Evolutionary conservation across 1,140 invertebrate species (phyloP).

Genomic region (Ceratoteleas bidentatus): DNA sequence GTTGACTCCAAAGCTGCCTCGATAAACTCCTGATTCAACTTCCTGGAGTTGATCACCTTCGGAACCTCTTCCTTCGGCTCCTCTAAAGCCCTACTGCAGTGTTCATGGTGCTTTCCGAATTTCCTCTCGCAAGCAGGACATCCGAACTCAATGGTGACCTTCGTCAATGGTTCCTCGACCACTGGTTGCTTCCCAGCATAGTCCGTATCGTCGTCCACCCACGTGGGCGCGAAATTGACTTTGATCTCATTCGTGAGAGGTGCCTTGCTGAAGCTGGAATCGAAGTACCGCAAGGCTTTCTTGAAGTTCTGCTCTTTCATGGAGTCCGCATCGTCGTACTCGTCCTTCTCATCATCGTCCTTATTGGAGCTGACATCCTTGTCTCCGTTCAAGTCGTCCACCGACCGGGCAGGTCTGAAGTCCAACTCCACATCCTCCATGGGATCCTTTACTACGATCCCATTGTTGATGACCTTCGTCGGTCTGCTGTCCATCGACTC

Average conservation of each 20-base stretch:
- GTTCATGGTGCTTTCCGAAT: slow-evolving; percentile 60
- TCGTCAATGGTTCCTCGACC: slow-evolving; percentile 74
- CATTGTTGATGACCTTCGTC: slow-evolving; percentile 76
- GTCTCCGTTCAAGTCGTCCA: slow-evolving; percentile 12
- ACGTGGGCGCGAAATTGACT: slow-evolving; percentile 53
- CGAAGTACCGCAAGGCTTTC: slow-evolving; percentile 71
- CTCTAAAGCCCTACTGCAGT: slow-evolving; percentile 51
- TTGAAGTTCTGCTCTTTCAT: slow-evolving; percentile 64
- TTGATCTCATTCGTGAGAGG: slow-evolving; percentile 58
- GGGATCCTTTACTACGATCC: slow-evolving; percentile 69
- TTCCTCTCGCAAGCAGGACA: slow-evolving; percentile 74
- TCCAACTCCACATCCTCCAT: slow-evolving; percentile 72
- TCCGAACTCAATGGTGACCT: slow-evolving; percentile 68
- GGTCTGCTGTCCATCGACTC: slow-evolving; percentile 73
- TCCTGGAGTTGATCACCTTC: too few relatives aligned
- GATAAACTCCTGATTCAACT: too few relatives aligned
- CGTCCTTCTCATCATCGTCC: slow-evolving; percentile 22
- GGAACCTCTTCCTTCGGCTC: too few relatives aligned
- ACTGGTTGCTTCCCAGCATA: slow-evolving; percentile 72
- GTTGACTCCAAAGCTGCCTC: too few relatives aligned
- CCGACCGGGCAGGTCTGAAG: slow-evolving; percentile 67
- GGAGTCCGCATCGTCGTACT: slow-evolving; percentile 24
- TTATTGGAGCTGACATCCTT: slow-evolving; percentile 22
- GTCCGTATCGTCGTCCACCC: slow-evolving; percentile 52
- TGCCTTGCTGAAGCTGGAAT: slow-evolving; percentile 49